Evolutionary conservation across 2,113 vertebrate species (phyloP).

Genomic region (Guaruba guarouba): DNA sequence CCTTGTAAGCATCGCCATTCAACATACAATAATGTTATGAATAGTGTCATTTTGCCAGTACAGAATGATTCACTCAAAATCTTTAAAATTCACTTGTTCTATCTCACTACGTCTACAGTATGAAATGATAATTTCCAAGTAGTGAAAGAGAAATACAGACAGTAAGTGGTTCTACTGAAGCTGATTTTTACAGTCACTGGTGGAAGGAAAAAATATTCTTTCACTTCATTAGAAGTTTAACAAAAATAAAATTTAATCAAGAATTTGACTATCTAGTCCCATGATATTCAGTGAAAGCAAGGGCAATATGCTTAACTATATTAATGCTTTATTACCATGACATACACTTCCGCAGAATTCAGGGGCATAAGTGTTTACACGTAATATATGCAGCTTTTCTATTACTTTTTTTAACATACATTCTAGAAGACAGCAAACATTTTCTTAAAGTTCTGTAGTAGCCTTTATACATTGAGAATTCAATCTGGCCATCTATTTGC

Average conservation of each 20-base stretch:
- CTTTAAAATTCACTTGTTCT: background rate
- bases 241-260: conserved; percentile 24
- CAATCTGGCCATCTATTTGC: background rate
- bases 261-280: background rate
- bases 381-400: background rate
- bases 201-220: background rate
- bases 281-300: conserved; percentile 3
- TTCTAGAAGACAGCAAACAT: background rate
- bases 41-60: background rate
- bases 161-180: background rate
- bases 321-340: background rate
- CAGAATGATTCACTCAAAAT: background rate
- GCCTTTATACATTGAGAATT: background rate
- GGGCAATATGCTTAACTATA: background rate
- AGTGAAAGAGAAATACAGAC: background rate
- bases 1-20: background rate
- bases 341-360: background rate
- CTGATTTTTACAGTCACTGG: background rate
- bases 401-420: background rate
- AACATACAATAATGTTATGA: background rate
- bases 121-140: background rate
- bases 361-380: background rate
- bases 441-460: background rate
- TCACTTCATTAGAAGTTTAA: conserved; percentile 16
- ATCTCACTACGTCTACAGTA: background rate